These are phyloP conservation scores for sheep (Ovis aries) DNA, from an alignment of 2,113 vertebrate species.

Conservation along the genomic window DNA sequence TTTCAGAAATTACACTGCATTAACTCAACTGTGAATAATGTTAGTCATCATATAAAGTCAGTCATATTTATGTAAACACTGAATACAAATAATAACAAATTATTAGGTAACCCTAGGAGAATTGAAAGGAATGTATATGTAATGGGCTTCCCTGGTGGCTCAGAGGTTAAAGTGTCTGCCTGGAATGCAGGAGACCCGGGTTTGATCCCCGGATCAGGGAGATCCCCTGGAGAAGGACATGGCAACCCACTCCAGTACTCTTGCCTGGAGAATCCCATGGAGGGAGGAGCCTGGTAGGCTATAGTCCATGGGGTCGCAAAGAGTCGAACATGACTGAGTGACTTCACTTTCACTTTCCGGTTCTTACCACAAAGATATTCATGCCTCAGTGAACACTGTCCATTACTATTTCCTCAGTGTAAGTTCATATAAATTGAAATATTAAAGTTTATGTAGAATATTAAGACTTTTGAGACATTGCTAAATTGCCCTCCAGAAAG, in stretches of 20 bases:
- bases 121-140: background rate
- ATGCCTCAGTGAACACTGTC: background rate
- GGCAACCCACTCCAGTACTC: too few relatives aligned
- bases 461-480: background rate
- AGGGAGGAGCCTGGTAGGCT: too few relatives aligned
- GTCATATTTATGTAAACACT: background rate
- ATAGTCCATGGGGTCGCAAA: too few relatives aligned
- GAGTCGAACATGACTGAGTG: too few relatives aligned
- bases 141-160: background rate
- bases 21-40: background rate
- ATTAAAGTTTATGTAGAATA: background rate
- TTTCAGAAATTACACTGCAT: background rate
- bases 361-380: background rate
- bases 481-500: background rate
- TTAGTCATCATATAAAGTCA: background rate
- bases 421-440: background rate
- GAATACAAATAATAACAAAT: background rate
- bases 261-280: too few relatives aligned
- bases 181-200: too few relatives aligned
- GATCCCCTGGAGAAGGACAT: too few relatives aligned
- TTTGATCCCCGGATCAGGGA: rapidly evolving
- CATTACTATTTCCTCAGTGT: background rate
- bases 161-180: too few relatives aligned
- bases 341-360: background rate
- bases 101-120: background rate